Base-by-base conservation (phyloP, 2,888 invertebrate genomes). In the Coremacera marginata region DNA sequence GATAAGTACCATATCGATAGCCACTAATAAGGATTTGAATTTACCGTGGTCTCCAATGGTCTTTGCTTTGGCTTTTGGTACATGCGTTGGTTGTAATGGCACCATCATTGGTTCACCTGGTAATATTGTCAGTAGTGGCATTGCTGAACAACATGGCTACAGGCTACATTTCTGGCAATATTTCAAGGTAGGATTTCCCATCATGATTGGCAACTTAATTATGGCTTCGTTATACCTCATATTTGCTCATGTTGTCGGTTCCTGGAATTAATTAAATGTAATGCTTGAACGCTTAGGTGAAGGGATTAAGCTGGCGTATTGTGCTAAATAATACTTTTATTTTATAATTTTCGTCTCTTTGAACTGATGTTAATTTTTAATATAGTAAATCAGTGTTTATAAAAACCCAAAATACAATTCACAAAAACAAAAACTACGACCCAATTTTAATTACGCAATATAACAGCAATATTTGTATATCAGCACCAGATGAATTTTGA, bases 131-230 rank as follows among this genome's bases (percentile, higher is more conserved):
- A 95, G 95, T 89, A 95, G 95, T 3, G 96, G 96, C 71, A 94
- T 96, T 4, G 96, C 96, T 0, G 96, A 96, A 84, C 96, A 96
- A 83, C 96, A 97, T 88, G 96, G 96, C 7, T 96, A 96, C 87
- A 91, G 92, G 81, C 94, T 97, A 85, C 92, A 94, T 0, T 96
- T 96, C 87, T 89, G 93, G 85, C 92, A 95, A 84, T 97, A 95
- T 90, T 94, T 95, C 88, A 95, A 93, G 78, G 82, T 96, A 79
- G 96, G 96, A 14, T 94, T 96, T 86, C 96, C 96, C 0, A 91
- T 95, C 77, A 95, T 94, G 93, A 86, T 95, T 0, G 91, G 93
- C 0, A 94, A 94, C 77, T 90, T 94, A 0, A 73, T 92, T 0
- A 91, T 94, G 0, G 91, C 93, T 0, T 93, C 93, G 0, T 88